Evolutionary conservation across 2,113 vertebrate genomes (phyloP), one percentile per base, ranked within the genome.

Genomic region (Chionis minor): DNA sequence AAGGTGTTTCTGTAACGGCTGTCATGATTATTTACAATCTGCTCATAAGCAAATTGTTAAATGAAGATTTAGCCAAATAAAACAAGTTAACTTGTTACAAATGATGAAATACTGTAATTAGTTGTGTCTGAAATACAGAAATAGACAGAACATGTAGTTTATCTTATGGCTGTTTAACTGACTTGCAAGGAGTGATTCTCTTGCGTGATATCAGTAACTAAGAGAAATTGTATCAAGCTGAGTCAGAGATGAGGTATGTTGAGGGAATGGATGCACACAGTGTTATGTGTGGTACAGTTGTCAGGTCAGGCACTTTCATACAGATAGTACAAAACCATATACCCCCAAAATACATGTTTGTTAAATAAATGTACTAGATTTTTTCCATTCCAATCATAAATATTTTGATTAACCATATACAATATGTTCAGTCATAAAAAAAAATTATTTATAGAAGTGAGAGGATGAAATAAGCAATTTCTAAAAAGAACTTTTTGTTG

Each of bases 101-200:
- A 28, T 80, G 70, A 96, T 81, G 38, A 91, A 97, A 81, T 42
- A 77, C 32, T 94, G 11, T 79, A 94, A 97, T 77, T 89, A 95
- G 72, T 9, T 54, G 24, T 72, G 21, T 70, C 77, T 94, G 56
- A 95, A 97, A 86, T 59, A 69, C 30, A 55, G 52, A 84, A 45
- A 38, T 14, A 75, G 26, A 71, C 24, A 33, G 12, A 78, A 51
- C 5, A 33, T 75, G 86, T 79, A 51, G 16, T 78, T 92, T 94
- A 70, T n/a, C 22, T 67, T 55, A 72, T 61, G 63, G 26, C 19
- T 79, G 38, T 51, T 96, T 79, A 85, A 28, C 74, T 83, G 78
- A 79, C 74, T 87, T 83, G 49, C 45, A 83, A 79, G 56, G 95
- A 95, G 20, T 52, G 11, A 81, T 59, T 80, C 8, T 86, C 94